phyloP scores from a whole-genome alignment of 2,113 vertebrate species.

The Albula glossodonta region DNA sequence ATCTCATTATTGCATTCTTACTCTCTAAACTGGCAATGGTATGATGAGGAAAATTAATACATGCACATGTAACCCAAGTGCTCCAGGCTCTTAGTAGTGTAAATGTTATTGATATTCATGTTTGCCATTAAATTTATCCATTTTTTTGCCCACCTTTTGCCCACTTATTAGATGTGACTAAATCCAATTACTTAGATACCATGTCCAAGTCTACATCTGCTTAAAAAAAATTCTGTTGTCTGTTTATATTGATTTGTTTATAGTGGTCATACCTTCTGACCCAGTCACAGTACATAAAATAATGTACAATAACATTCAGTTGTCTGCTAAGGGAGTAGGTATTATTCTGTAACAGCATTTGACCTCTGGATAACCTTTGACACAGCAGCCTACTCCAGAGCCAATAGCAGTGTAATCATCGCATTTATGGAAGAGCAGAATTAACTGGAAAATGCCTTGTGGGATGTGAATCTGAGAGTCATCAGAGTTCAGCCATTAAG shows the following conservation, averaged over 20 bases:
- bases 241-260: not conserved
- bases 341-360: not conserved
- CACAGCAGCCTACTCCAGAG: not conserved
- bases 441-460: not conserved
- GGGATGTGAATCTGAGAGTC: not conserved
- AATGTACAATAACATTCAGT: not conserved
- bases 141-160: too few relatives aligned
- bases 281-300: not conserved
- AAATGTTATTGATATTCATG: constrained; percentile 2
- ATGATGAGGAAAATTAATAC: not conserved
- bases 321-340: not conserved
- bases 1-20: too few relatives aligned
- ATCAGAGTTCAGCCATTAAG: not conserved
- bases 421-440: not conserved
- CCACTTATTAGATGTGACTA: not conserved
- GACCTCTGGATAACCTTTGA: not conserved
- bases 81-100: not conserved
- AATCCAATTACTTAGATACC: not conserved
- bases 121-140: too few relatives aligned
- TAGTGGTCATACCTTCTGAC: not conserved
- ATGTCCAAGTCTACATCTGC: not conserved
- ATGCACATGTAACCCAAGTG: not conserved
- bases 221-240: not conserved
- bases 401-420: not conserved
- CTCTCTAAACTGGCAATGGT: not conserved